These are phyloP conservation scores for Clytia hemisphaerica DNA, from an alignment of 30 jellyfish, hydroid and myxozoan species.

Conservation along the genomic window DNA sequence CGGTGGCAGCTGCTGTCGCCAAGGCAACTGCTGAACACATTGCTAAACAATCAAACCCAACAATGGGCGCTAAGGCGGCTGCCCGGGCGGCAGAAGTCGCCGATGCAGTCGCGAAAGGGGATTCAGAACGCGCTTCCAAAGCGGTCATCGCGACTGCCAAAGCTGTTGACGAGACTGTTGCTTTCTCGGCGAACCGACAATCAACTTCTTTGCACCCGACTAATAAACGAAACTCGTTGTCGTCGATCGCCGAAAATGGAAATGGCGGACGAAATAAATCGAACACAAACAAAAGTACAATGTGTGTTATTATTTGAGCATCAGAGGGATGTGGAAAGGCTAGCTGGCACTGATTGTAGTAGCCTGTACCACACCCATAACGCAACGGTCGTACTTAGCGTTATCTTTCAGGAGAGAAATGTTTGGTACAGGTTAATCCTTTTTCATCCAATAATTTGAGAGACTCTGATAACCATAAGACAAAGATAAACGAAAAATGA, in stretches of 20 bases:
- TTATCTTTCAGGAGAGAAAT: too few species aligned
- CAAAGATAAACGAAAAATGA: too few species aligned
- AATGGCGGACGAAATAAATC: not conserved
- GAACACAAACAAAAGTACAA: not conserved
- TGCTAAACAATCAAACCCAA: slow-evolving; percentile 92
- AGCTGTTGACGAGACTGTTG: slow-evolving; percentile 90
- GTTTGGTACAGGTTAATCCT: too few species aligned
- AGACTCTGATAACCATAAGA: too few species aligned
- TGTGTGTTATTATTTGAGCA: slow-evolving; percentile 5
- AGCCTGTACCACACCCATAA: too few species aligned
- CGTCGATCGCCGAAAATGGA: not conserved
- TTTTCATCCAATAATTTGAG: too few species aligned
- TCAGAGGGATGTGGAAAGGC: too few species aligned
- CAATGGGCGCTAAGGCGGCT: slow-evolving; percentile 99
- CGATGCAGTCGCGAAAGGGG: slow-evolving; percentile 96
- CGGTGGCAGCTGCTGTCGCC: slow-evolving; percentile 98
- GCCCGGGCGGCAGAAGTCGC: slow-evolving; percentile 98
- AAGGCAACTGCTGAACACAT: slow-evolving; percentile 95
- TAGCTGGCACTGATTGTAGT: too few species aligned
- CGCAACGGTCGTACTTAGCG: too few species aligned
- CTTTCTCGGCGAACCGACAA: slow-evolving; percentile 54
- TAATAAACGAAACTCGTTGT: slow-evolving; percentile 19
- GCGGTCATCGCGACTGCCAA: slow-evolving; percentile 94
- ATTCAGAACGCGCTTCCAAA: slow-evolving; percentile 89
- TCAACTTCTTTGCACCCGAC: slow-evolving; percentile 36